These are phyloP conservation scores for Baccha elongata DNA, from an alignment of 2,888 invertebrate species.

Conservation along the genomic window DNA sequence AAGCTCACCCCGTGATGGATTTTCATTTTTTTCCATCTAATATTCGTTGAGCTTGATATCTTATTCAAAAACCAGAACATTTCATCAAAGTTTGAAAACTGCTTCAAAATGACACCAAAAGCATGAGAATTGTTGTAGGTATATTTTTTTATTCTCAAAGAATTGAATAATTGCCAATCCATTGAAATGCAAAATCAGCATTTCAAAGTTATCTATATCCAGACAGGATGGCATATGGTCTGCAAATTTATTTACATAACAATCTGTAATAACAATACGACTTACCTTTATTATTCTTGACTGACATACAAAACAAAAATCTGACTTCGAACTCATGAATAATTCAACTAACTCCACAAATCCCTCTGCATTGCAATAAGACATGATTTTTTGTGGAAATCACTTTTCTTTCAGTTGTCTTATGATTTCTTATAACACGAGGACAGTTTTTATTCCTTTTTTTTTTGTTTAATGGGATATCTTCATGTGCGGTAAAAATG, in stretches of 20 bases:
- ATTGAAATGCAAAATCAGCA: slow-evolving; percentile 33
- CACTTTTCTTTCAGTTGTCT: slow-evolving; percentile 29
- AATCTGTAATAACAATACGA: slow-evolving; percentile 46
- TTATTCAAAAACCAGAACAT: too few relatives aligned
- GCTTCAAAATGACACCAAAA: neutral
- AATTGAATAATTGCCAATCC: slow-evolving; percentile 7
- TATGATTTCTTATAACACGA: slow-evolving; percentile 9
- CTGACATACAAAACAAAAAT: slow-evolving; percentile 1
- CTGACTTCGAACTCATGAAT: slow-evolving; percentile 57
- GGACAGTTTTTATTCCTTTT: slow-evolving; percentile 6
- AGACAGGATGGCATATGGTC: slow-evolving; percentile 16
- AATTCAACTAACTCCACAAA: slow-evolving; percentile 49
- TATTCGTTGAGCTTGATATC: too few relatives aligned
- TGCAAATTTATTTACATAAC: slow-evolving; percentile 40
- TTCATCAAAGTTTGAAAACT: too few relatives aligned
- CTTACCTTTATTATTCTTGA: slow-evolving; percentile 29
- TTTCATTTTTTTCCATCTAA: too few relatives aligned
- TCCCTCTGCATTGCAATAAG: slow-evolving; percentile 10
- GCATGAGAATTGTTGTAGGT: neutral
- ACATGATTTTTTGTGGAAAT: slow-evolving; percentile 35
- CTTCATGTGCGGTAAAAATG: slow-evolving; percentile 31
- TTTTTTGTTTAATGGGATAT: slow-evolving; percentile 20
- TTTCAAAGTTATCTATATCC: neutral
- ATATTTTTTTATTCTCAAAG: neutral
- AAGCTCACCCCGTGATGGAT: too few relatives aligned